Conservation (phyloP, 2,113 vertebrate species). For the Ophiodon elongatus region DNA sequence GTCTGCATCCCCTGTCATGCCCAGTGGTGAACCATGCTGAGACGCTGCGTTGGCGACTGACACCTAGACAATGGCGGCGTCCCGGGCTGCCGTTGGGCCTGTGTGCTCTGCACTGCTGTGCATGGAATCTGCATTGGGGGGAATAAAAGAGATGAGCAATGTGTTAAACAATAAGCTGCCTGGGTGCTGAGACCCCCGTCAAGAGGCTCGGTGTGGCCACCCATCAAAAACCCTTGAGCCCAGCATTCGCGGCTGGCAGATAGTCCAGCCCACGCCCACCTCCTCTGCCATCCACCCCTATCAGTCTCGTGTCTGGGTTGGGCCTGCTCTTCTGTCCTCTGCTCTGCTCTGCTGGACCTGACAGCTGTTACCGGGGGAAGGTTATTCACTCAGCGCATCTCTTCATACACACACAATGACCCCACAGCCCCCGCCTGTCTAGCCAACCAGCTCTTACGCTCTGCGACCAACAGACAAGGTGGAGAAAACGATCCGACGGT, state of each 20-base stretch:
- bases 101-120: constrained; percentile 82
- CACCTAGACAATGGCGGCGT: constrained; percentile 84
- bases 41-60: constrained; percentile 80
- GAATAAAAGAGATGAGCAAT: constrained; percentile 81
- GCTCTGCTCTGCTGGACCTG: constrained; percentile 74
- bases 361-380: constrained; percentile 79
- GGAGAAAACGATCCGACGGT: constrained; percentile 78
- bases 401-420: constrained; percentile 74
- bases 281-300: constrained; percentile 44
- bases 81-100: constrained; percentile 71
- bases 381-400: constrained; percentile 77
- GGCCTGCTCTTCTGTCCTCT: constrained; percentile 67
- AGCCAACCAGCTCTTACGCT: constrained; percentile 60
- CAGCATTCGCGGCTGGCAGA: constrained; percentile 41
- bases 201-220: constrained; percentile 82
- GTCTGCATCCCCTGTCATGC: constrained; percentile 85
- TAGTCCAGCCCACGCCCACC: constrained; percentile 40
- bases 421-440: constrained; percentile 68
- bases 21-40: constrained; percentile 82
- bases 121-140: constrained; percentile 84
- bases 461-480: constrained; percentile 74
- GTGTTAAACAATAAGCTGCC: constrained; percentile 80
- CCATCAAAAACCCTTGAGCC: constrained; percentile 80
- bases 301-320: constrained; percentile 57
- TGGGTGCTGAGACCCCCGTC: constrained; percentile 79